Evolutionary conservation across 2,113 vertebrate genomes (phyloP), one percentile per base, ranked within the genome.

Genomic region (Eira barbara): DNA sequence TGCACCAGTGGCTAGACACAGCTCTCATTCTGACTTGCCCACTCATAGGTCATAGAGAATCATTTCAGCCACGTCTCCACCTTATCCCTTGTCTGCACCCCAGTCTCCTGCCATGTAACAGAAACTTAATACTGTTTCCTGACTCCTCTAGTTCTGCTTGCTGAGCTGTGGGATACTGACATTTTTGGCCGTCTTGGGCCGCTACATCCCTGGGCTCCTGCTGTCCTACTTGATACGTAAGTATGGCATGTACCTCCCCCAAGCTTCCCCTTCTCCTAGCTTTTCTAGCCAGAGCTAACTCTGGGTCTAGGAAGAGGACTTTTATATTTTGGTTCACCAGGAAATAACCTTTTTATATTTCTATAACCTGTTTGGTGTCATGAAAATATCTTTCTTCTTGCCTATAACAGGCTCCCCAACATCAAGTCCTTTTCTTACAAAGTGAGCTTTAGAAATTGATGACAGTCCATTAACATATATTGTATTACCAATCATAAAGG

Each of bases 161-260:
- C 93, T 99, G 98, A 99, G 98, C 95, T 99, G 99, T 98, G 99
- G 99, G 90, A 96, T 99, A 91, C 99, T 99, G 96, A 99, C 99
- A 57, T 99, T 99, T 97, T 97, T 99, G 99, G 99, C 99, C 82
- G 97, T 99, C 95, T 98, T 99, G 97, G 99, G 99, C 96, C 98
- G 92, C 78, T 99, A 99, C 89, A 98, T 99, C 98, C 99, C 99
- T 73, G 99, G 99, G 57, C 97, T 99, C 91, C 91, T 99, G 98
- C 99, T 99, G n/a, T 99, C 99, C 1, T 99, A 99, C 97, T 91
- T 99, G 90, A 98, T 99, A 59, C 98, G 99, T 99, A 98, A 99
- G 99, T 99, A 98, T 86, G 55, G 55, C n/a, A 6, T 27, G 20
- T 29, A 18, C 47, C 36, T 89, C 8, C 17, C 21, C 23, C 17